Percentiles rank a stretch among this genome's conserved stretches.
Conservation (phyloP, 2,113 vertebrate genomes). For the Ictalurus punctatus region DNA sequence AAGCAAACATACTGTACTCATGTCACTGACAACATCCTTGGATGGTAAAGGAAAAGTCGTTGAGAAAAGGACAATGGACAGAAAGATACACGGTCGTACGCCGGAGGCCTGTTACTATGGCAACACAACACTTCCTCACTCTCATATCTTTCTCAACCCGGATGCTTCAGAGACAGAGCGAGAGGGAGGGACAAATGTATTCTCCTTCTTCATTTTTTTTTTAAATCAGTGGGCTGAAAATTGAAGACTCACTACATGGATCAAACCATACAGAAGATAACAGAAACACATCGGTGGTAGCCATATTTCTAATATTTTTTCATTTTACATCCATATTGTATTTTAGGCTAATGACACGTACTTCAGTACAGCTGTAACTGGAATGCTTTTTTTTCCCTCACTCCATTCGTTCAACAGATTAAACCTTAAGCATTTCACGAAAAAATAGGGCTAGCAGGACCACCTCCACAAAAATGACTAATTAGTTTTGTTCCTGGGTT, state of each 20-base stretch:
- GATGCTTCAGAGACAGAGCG: conserved; percentile 23
- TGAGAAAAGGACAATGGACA: conserved; percentile 48
- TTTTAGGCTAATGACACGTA: background rate
- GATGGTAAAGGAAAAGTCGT: conserved; percentile 34
- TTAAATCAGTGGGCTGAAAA: background rate
- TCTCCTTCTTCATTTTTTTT: background rate
- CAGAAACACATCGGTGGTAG: background rate
- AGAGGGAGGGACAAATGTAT: conserved; percentile 23
- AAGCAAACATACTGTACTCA: conserved; percentile 30
- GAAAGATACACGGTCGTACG: conserved; percentile 46
- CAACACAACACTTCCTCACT: conserved; percentile 47
- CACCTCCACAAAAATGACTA: background rate
- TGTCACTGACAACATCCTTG: conserved; percentile 44
- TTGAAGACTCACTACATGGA: background rate
- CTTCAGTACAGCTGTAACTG: background rate
- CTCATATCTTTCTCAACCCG: conserved; percentile 33
- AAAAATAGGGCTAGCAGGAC: background rate
- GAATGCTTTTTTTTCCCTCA: background rate
- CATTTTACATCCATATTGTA: background rate
- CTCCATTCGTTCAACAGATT: background rate
- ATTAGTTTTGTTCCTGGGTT: background rate
- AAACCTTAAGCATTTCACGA: background rate
- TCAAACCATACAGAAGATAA: background rate
- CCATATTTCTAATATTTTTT: background rate
- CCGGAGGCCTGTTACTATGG: conserved; percentile 50